These are phyloP conservation scores for Holacanthus passer DNA, from an alignment of 2,113 vertebrate genomes.

Conservation along the genomic window DNA sequence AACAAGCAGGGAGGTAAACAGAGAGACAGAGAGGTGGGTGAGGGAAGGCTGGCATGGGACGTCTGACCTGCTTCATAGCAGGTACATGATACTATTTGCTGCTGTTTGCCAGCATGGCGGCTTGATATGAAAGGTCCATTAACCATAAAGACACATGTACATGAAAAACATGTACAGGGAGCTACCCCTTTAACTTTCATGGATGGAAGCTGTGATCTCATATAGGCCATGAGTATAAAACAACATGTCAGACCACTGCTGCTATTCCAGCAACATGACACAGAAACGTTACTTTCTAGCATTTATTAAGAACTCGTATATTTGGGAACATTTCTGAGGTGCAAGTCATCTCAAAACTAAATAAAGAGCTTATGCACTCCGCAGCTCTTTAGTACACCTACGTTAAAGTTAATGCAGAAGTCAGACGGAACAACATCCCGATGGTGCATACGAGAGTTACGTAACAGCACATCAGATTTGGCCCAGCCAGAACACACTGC, in stretches of 20 bases:
- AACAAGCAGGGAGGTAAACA: constrained; percentile 42
- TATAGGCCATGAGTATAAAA: not conserved
- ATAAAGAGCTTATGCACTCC: not conserved
- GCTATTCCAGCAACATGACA: not conserved
- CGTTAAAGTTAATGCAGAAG: not conserved
- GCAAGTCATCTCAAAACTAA: not conserved
- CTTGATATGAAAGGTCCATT: constrained; percentile 22
- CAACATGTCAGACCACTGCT: not conserved
- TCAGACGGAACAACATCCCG: constrained; percentile 15
- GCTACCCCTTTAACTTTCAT: constrained; percentile 11
- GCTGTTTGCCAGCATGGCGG: constrained; percentile 61
- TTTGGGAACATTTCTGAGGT: not conserved
- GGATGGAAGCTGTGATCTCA: constrained; percentile 30
- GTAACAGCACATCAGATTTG: constrained; percentile 49
- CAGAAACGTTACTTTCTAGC: not conserved
- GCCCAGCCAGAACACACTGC: constrained; percentile 18
- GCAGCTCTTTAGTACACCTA: not conserved
- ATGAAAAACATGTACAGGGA: not conserved
- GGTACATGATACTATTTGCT: constrained; percentile 70
- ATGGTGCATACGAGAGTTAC: constrained; percentile 49
- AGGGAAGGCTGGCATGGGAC: constrained; percentile 37
- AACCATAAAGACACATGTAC: not conserved
- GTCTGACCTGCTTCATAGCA: constrained; percentile 45
- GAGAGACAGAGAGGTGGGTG: constrained; percentile 7
- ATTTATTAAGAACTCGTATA: not conserved